These are phyloP conservation scores for Lissocephala sabroskyi DNA, from an alignment of 2,888 invertebrate species.

Conservation along the genomic window DNA sequence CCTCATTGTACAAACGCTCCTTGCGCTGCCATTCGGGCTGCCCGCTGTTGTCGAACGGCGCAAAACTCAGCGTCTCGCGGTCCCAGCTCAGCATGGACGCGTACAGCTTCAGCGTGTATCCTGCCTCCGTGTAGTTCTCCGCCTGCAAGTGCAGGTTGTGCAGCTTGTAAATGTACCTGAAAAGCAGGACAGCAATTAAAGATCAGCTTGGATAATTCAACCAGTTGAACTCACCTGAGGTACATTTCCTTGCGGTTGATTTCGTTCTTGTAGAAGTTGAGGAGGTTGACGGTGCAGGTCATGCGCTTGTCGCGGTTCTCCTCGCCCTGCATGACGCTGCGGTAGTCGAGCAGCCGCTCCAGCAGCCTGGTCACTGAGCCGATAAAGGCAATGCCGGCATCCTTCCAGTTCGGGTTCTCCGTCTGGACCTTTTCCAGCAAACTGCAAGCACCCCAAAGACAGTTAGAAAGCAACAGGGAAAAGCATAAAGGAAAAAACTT, in stretches of 20 bases:
- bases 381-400: slow-evolving; percentile 93
- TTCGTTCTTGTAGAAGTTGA: slow-evolving; percentile 97
- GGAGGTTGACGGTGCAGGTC: slow-evolving; percentile 95
- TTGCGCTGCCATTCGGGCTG: slow-evolving; percentile 92
- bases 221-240: slow-evolving; percentile 76
- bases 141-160: slow-evolving; percentile 93
- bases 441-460: slow-evolving; percentile 74
- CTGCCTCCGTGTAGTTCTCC: slow-evolving; percentile 95
- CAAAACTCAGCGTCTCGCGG: slow-evolving; percentile 76
- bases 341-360: slow-evolving; percentile 92
- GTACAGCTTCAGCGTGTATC: slow-evolving; percentile 93
- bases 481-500: not conserved
- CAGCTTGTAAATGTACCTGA: slow-evolving; percentile 91
- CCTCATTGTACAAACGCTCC: slow-evolving; percentile 85
- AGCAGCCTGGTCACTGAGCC: slow-evolving; percentile 91
- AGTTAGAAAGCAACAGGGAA: not conserved
- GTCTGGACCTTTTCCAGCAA: slow-evolving; percentile 88
- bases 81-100: slow-evolving; percentile 93
- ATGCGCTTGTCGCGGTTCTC: slow-evolving; percentile 96
- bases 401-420: slow-evolving; percentile 90
- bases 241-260: slow-evolving; percentile 97
- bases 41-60: slow-evolving; percentile 79
- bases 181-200: not conserved
- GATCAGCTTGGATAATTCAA: too few relatives aligned
- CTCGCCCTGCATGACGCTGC: slow-evolving; percentile 95